Evolutionary conservation across 2,888 invertebrate species (phyloP), one percentile per base, ranked within the genome.

Genomic region (Halictus ligatus): DNA sequence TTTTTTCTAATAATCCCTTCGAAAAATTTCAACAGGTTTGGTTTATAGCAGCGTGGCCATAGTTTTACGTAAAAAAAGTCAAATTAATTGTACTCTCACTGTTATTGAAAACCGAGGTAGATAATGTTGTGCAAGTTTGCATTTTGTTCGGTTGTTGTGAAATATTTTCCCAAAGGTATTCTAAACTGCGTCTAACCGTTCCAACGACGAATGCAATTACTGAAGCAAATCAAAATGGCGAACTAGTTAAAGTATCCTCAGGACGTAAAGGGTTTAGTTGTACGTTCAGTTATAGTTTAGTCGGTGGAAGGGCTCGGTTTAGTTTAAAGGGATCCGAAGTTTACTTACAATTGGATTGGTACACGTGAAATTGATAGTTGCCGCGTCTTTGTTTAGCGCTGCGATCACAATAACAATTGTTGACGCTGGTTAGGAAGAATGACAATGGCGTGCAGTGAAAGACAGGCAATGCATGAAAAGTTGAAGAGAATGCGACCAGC

Each of bases 391-490:
- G 60, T 64, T 29, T 64, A 64, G 60, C 29, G 15, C 60, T 58
- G 60, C 60, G 15, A 25, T 64, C 60, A 64, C 60, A 64, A 64
- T 64, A 64, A 64, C 60, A 64, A 64, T 64, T 29, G 60, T 64
- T 25, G 60, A 64, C 60, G 60, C 25, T 25, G 60, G 60, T 64
- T 25, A 64, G 60, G 60, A 64, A 15, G 25, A 64, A 25, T 15
- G 25, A 64, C 60, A 64, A 64, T 64, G 25, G 13, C n/a, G n/a
- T 15, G 60, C 60, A 13, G 25, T 64, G 60, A 64, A 64, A 64
- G 60, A 29, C 60, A 25, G 60, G 60, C 25, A 64, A 64, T 64
- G 60, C 60, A 64, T 64, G 60, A 64, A 64, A 64, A 64, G 60
- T 64, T 64, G 60, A 13, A 15, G 60, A 64, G 60, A 64, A 64